Evolutionary conservation across 1,140 invertebrate genomes (phyloP).

Genomic region (Trichogramma pretiosum): DNA sequence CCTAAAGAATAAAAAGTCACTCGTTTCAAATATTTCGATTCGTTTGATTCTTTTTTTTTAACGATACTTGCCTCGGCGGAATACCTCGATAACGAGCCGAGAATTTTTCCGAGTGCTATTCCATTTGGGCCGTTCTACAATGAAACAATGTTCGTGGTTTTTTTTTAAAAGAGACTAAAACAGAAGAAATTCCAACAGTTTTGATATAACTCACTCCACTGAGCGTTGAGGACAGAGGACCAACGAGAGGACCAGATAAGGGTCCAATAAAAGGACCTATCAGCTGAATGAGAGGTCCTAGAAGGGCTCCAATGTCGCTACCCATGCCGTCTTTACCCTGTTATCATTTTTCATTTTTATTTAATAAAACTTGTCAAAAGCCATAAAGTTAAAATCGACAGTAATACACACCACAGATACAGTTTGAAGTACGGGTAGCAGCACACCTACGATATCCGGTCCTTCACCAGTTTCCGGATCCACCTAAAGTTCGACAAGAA

Average conservation of each 20-base stretch:
- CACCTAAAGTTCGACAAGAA: constrained; percentile 21
- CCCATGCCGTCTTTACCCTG: constrained; percentile 33
- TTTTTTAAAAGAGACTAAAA: neutral
- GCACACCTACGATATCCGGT: constrained; percentile 27
- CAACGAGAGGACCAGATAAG: constrained; percentile 31
- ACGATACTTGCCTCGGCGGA: too few species aligned
- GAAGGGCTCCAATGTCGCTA: constrained; percentile 32
- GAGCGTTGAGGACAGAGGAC: constrained; percentile 29
- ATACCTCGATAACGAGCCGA: too few species aligned
- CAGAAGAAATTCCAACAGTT: neutral
- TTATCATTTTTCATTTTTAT: constrained; percentile 4
- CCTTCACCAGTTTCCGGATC: constrained; percentile 27
- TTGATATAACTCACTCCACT: constrained; percentile 32
- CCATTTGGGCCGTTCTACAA: too few species aligned
- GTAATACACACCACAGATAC: constrained; percentile 29
- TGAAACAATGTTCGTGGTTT: neutral
- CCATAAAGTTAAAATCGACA: neutral
- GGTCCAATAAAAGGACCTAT: constrained; percentile 36
- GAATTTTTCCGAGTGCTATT: neutral
- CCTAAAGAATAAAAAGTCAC: too few species aligned
- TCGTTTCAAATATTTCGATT: too few species aligned
- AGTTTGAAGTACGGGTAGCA: constrained; percentile 30
- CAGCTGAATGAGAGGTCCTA: constrained; percentile 32
- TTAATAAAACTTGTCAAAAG: neutral
- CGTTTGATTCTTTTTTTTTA: too few species aligned